Base-by-base conservation (phyloP, 2,113 vertebrate species). In the Malurus cyaneus region DNA sequence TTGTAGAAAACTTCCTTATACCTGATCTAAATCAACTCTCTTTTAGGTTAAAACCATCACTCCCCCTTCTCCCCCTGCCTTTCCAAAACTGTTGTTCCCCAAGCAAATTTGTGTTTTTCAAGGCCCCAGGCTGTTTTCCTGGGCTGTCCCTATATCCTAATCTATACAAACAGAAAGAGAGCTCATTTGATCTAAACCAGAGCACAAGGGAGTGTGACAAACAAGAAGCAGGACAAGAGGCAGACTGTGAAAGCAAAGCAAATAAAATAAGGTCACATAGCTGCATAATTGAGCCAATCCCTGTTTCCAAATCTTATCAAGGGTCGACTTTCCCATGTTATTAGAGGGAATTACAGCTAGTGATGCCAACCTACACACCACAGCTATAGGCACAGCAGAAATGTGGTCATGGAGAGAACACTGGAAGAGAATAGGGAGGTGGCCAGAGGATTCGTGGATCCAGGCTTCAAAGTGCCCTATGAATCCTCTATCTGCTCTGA, bases 141-240 rank as follows among this genome's bases (percentile, higher is more conserved):
- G 46, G 29, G 4, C 8, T 88, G 23, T 76, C 42, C 6, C 14
- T 85, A 8, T 57, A 29, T 20, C 67, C 36, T 66, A 67, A 60
- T 18, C 32, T 77, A 21, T 18, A 50, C 0, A 5, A 88, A 73
- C 29, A 85, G 70, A 61, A 80, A 71, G 29, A 34, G 52, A 81
- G 36, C 11, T 84, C 41, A 39, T 92, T 88, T 92, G 82, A 90
- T 86, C 31, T 86, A 93, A 94, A 88, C 59, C 82, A 93, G 82
- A 92, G 71, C 42, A 47, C 34, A 85, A 44, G 26, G 7, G 46
- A 87, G 73, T 61, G 74, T 77, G 73, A 91, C 87, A 92, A 94
- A 91, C 56, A 87, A 69, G 44, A 60, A 81, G 52, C 34, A 86
- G 86, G 69, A 87, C 66, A 70, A 93, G 74, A 94, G 88, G 54